These are phyloP conservation scores for Drosophila pseudoobscura DNA, from an alignment of 1,140 invertebrate species.

Conservation along the genomic window DNA sequence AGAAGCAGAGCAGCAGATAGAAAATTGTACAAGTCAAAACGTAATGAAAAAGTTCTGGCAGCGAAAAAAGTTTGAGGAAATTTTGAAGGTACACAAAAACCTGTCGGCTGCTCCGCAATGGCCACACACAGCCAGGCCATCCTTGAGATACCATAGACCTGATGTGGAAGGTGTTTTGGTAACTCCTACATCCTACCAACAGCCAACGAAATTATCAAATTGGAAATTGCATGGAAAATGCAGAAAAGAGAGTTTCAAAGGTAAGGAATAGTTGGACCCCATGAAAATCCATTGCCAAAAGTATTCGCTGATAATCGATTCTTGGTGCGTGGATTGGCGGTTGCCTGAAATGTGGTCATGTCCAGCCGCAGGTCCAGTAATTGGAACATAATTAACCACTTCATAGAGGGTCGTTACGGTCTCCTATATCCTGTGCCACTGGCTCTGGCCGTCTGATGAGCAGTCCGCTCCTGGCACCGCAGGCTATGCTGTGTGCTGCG, in stretches of 20 bases:
- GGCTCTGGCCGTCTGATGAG: not conserved
- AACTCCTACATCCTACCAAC: conserved; percentile 32
- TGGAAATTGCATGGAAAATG: conserved; percentile 37
- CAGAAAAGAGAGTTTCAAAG: not conserved
- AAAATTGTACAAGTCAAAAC: conserved; percentile 75
- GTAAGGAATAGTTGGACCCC: not conserved
- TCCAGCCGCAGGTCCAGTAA: conserved; percentile 18
- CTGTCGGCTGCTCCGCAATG: conserved; percentile 53
- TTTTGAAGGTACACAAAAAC: conserved; percentile 70
- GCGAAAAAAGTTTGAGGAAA: conserved; percentile 74
- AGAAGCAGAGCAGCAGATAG: conserved; percentile 22
- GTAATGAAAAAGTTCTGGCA: conserved; percentile 78
- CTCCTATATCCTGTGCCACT: conserved; percentile 34
- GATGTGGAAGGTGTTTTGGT: not conserved
- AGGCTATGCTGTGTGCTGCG: conserved; percentile 62
- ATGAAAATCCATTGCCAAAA: not conserved
- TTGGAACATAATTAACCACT: conserved; percentile 43
- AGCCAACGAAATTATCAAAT: conserved; percentile 44
- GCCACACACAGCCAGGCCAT: conserved; percentile 4
- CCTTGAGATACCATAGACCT: not conserved
- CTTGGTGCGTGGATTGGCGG: conserved; percentile 18
- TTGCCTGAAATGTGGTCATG: not conserved
- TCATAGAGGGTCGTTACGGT: conserved; percentile 29
- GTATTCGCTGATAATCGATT: conserved; percentile 4
- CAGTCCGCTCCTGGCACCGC: conserved; percentile 51